A percentile compares a stretch with the other conserved stretches of the same genome.
Conservation (phyloP, 2,113 vertebrate genomes). For the Myiagra hebetior region DNA sequence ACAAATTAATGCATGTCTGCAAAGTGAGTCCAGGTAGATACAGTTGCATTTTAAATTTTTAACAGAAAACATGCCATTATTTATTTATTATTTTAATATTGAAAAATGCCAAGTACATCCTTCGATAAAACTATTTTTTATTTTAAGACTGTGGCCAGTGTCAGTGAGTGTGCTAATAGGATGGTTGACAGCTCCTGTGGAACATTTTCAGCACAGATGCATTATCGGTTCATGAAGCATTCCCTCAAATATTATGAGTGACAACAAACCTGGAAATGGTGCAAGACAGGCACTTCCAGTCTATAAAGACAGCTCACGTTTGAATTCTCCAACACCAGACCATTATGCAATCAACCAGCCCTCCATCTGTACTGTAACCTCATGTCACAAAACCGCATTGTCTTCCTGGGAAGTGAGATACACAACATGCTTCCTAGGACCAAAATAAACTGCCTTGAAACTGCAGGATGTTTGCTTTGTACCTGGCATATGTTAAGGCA, state of each 20-base stretch:
- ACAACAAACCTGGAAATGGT: constrained; percentile 65
- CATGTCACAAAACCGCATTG: constrained; percentile 37
- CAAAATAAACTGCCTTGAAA: constrained; percentile 44
- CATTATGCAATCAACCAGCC: constrained; percentile 36
- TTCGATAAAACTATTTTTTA: constrained; percentile 39
- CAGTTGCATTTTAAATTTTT: constrained; percentile 29
- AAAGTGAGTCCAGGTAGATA: not conserved
- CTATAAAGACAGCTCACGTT: constrained; percentile 41
- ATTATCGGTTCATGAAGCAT: constrained; percentile 65
- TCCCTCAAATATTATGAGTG: constrained; percentile 66
- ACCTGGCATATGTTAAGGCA: not conserved
- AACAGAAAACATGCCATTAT: constrained; percentile 33
- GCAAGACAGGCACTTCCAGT: constrained; percentile 42
- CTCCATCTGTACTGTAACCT: not conserved
- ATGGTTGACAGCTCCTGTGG: constrained; percentile 60
- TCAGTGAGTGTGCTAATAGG: constrained; percentile 55
- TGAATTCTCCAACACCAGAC: constrained; percentile 41
- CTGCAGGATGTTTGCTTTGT: not conserved
- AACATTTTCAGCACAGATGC: constrained; percentile 55
- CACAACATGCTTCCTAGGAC: not conserved
- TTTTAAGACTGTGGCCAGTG: constrained; percentile 53
- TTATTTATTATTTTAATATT: constrained; percentile 55
- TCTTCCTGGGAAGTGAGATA: constrained; percentile 2
- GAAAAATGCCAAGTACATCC: constrained; percentile 1
- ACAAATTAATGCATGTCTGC: constrained; percentile 15